Evolutionary conservation across 1,140 invertebrate species (phyloP), one percentile per base, ranked within the genome.

Genomic region (Spodoptera frugiperda): DNA sequence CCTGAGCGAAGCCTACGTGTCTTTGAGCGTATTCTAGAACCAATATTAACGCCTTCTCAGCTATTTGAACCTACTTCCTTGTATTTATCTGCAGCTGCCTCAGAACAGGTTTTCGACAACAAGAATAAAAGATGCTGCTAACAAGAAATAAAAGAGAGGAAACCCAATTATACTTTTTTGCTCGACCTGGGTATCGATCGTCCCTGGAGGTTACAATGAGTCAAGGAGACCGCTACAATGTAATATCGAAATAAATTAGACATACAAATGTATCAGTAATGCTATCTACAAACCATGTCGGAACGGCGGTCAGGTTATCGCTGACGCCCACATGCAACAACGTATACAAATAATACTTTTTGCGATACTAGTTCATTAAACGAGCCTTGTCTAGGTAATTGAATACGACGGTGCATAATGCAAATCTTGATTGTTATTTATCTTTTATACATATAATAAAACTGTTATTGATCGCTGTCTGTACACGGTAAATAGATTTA

Each of bases 41-140:
- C 48, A 53, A 68, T 68, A 68, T 53, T 33, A 68, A 68, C 65
- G 48, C 39, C 67, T 77, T 48, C 67, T 77, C 39, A 61, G 59
- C 59, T 44, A 63, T 63, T 63, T 63, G 21, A 65, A 77, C 55
- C 51, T 51, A 77, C 70, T 78, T 78, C 76, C 76, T 78, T 63
- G 39, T 71, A 55, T 71, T 70, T 77, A 17, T 68, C 61, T 61
- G 51, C 63, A 68, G 49, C 49, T 68, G 61, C 68, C 33, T 57
- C 39, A 19, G 25, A 72, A 72, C 68, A 21, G 68, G 68, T 72
- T 72, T 57, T 46, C 53, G 19, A 48, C 63, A 57, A 72, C 30
- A 54, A 70, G 49, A 72, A 72, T 39, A 54, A 25, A 57, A n/a
- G 53, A 57, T 72, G 30, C 25, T 33, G 68, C 17, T 54, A 72